phyloP scores from a whole-genome alignment of 2,797 vertebrate genomes.

The Brachyalestes nurse region DNA sequence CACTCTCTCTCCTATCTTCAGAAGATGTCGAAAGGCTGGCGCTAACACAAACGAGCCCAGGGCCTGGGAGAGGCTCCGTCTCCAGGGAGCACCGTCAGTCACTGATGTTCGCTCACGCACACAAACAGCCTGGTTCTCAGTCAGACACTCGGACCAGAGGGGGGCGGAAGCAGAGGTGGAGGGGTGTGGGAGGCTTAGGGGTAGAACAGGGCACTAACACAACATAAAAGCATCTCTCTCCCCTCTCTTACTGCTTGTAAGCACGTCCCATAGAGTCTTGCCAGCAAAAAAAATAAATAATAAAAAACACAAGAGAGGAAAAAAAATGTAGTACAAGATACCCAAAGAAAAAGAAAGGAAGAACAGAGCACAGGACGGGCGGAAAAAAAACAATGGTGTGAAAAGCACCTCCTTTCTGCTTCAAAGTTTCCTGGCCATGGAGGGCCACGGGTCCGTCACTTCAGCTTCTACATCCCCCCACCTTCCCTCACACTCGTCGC shows the following conservation, averaged over 20 bases:
- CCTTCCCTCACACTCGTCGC: not conserved
- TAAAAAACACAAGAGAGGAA: not conserved
- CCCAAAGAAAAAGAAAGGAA: not conserved
- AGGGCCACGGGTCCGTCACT: not conserved
- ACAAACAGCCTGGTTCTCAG: constrained; percentile 44
- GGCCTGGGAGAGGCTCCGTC: constrained; percentile 30
- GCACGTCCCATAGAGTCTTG: constrained; percentile 39
- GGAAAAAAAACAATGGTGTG: constrained; percentile 10
- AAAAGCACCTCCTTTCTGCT: constrained; percentile 15
- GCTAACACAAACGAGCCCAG: constrained; percentile 43
- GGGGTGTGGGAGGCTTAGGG: not conserved
- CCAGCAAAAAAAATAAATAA: not conserved
- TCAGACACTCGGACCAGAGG: constrained; percentile 34
- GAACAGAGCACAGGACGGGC: not conserved
- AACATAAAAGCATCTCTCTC: constrained; percentile 65
- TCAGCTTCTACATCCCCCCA: not conserved
- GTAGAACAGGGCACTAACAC: constrained; percentile 60
- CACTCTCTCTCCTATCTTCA: constrained; percentile 5
- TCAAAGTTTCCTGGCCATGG: not conserved
- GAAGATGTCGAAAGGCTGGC: constrained; percentile 27
- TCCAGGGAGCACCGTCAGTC: constrained; percentile 48
- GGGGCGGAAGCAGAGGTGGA: not conserved
- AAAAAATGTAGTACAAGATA: not conserved
- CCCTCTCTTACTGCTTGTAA: constrained; percentile 51
- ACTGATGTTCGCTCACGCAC: constrained; percentile 58